phyloP scores from a whole-genome alignment of 1,140 invertebrate genomes.

The Zaprionus davidi region DNA sequence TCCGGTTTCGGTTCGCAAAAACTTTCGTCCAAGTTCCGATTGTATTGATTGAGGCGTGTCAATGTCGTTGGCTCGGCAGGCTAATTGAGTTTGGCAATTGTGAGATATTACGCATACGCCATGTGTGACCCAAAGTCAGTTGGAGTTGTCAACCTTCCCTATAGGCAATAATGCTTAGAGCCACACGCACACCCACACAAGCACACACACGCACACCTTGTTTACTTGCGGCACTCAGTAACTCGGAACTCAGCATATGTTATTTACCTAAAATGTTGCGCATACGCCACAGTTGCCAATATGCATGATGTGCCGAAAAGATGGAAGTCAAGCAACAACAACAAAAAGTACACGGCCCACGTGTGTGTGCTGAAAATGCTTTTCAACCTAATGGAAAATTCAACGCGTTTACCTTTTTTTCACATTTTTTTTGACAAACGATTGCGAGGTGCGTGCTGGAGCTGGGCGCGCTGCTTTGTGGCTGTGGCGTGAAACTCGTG shows the following conservation, averaged over 20 bases:
- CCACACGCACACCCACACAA: neutral
- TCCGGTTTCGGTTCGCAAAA: neutral
- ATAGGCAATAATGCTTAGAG: conserved; percentile 4
- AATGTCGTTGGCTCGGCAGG: conserved; percentile 8
- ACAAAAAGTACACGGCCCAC: conserved; percentile 48
- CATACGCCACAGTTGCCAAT: conserved; percentile 58
- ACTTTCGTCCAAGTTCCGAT: conserved; percentile 7
- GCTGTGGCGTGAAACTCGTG: conserved; percentile 16
- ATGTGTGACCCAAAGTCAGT: conserved; percentile 18
- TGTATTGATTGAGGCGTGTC: conserved; percentile 37
- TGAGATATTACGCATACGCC: conserved; percentile 32
- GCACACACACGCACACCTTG: neutral
- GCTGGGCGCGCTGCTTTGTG: conserved; percentile 1
- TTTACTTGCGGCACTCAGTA: conserved; percentile 30
- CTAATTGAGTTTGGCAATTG: conserved; percentile 49
- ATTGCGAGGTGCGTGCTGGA: conserved; percentile 8
- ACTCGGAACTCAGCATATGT: conserved; percentile 39
- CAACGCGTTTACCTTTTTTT: conserved; percentile 52
- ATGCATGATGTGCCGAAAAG: conserved; percentile 44
- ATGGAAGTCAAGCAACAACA: conserved; percentile 7
- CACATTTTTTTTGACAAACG: conserved; percentile 47
- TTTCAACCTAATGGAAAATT: conserved; percentile 76
- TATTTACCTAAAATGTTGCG: conserved; percentile 67
- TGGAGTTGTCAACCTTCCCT: conserved; percentile 34
- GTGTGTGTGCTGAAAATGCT: conserved; percentile 59